These are phyloP conservation scores for Lycophotia porphyrea DNA, from an alignment of 2,888 invertebrate genomes.

Conservation along the genomic window DNA sequence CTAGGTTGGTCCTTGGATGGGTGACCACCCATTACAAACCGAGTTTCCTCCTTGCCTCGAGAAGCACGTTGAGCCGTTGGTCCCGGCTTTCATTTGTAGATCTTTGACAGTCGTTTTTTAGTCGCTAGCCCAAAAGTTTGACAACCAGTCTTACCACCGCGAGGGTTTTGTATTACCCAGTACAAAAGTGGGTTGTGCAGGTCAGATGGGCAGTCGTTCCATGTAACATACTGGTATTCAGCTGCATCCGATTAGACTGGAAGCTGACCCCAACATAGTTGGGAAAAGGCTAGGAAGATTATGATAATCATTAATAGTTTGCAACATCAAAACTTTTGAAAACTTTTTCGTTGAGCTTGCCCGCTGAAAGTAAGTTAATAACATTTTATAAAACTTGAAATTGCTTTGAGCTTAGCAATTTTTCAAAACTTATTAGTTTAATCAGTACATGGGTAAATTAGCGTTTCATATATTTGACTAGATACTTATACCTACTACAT, in stretches of 20 bases:
- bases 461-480: not conserved
- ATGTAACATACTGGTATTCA: not conserved
- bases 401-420: not conserved
- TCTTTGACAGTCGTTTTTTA: not conserved
- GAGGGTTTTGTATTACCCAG: not conserved
- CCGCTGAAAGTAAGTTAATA: too few species aligned
- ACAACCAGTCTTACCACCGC: not conserved
- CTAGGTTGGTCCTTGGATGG: not conserved
- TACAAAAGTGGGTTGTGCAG: not conserved
- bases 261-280: not conserved
- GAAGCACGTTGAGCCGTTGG: not conserved
- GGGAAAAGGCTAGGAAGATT: not conserved
- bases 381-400: not conserved
- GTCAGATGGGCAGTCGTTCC: not conserved
- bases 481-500: not conserved
- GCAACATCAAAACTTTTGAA: slow-evolving; percentile 7
- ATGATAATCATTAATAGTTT: not conserved
- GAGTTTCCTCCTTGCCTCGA: not conserved
- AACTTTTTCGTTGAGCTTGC: not conserved
- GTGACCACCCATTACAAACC: not conserved
- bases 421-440: not conserved
- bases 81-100: not conserved
- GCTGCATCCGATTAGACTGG: not conserved
- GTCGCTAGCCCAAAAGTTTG: not conserved
- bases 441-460: not conserved